Base-by-base conservation (phyloP, 2,888 invertebrate genomes). In the Callyntrura sp. region DNA sequence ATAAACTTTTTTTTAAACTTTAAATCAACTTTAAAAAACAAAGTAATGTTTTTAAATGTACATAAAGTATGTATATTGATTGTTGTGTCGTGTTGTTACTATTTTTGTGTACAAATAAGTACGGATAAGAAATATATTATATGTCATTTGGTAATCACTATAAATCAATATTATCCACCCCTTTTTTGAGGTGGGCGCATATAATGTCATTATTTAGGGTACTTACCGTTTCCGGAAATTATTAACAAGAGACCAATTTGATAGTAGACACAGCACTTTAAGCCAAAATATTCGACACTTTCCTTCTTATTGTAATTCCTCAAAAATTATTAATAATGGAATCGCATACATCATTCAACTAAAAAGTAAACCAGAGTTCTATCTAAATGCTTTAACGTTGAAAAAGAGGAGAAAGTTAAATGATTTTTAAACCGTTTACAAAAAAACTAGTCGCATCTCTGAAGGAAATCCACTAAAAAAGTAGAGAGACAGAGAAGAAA, bases 231-330 rank as follows among this genome's bases (percentile, higher is more conserved):
- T 17, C 20, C 4, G 35, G 35, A 35, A 35, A 35, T 4, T 35
- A 35, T 35, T 35, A 4, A 35, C 35, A 35, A 35, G 35, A 35
- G 35, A 35, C 35, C 35, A 35, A 35, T 35, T 35, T 6, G 2
- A 6, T 35, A 2, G 35, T 35, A 35, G 35, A 6, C 35, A 6
- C 35, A 6, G 12, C 51, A 14, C 17, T 55, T n/a, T 14, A 55
- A 55, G n/a, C 55, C 55, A 6, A 35, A 35, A 35, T 45, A 8
- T 45, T 65, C 62, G n/a, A 45, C 65, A 82, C 82, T 82, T 82
- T 82, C 82, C 82, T 82, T 82, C 82, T 82, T 82, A 82, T 82
- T 82, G 62, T 81, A 43, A 14, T 62, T 48, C 48, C 45, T 43
- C 43, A 73, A 73, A 35, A 35, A 68, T 68, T 68, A 14, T 68